Conservation (phyloP, 1,140 invertebrate species). For the Heliconius melpomene region DNA sequence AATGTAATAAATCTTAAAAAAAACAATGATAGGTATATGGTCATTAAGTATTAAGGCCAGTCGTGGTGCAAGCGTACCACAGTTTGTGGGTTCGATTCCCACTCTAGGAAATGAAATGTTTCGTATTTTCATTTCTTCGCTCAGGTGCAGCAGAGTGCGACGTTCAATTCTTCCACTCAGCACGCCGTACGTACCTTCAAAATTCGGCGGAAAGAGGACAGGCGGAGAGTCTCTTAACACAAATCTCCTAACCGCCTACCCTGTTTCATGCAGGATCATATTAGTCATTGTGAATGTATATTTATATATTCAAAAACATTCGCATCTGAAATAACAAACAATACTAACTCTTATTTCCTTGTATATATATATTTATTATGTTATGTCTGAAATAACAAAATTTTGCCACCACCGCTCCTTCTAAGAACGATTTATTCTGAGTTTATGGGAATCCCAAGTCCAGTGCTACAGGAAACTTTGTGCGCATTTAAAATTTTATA, state of each 20-base stretch:
- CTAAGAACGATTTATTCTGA: neutral
- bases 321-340: neutral
- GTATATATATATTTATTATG: neutral
- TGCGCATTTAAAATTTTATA: neutral
- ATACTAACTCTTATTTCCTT: conserved; percentile 2
- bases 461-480: neutral
- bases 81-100: too few relatives aligned
- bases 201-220: too few relatives aligned
- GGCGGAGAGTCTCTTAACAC: neutral
- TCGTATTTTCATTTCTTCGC: too few relatives aligned
- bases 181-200: too few relatives aligned
- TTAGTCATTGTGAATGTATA: neutral
- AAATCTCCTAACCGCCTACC: neutral
- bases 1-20: too few relatives aligned
- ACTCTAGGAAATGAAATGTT: too few relatives aligned
- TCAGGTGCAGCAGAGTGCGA: too few relatives aligned
- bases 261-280: neutral
- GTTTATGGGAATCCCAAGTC: neutral
- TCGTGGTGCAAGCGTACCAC: too few relatives aligned
- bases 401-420: neutral
- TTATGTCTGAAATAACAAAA: neutral
- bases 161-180: too few relatives aligned
- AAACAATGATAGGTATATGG: too few relatives aligned
- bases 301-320: neutral
- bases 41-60: too few relatives aligned